Conservation (phyloP, 2,113 vertebrate genomes). For the Pandion haliaetus region DNA sequence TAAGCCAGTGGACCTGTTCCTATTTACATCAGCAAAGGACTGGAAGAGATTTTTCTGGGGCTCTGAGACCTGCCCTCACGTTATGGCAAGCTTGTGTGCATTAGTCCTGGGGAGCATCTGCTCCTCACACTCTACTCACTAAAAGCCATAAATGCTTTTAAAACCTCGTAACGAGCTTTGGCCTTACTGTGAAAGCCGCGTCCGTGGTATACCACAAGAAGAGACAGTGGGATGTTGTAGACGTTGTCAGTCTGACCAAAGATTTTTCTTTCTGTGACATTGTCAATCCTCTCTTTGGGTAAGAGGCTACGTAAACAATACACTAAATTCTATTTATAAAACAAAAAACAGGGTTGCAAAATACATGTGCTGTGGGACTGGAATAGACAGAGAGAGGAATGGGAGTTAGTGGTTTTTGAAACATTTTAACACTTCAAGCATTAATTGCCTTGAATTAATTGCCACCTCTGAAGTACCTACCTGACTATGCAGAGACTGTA, state of each 20-base stretch:
- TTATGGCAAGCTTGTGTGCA: not conserved
- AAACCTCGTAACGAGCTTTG: not conserved
- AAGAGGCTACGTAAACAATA: not conserved
- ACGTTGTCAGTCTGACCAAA: constrained; percentile 31
- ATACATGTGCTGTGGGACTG: not conserved
- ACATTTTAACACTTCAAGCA: not conserved
- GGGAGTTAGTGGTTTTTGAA: not conserved
- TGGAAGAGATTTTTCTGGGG: not conserved
- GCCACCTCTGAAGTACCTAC: not conserved
- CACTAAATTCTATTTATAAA: not conserved
- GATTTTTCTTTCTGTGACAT: not conserved
- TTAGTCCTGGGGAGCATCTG: constrained; percentile 7
- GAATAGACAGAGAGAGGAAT: not conserved
- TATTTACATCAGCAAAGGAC: not conserved
- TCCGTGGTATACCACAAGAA: constrained; percentile 18
- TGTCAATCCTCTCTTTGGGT: not conserved
- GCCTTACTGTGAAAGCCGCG: not conserved
- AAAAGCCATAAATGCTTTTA: not conserved
- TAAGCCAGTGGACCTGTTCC: not conserved
- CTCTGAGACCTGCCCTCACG: not conserved
- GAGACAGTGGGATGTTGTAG: constrained; percentile 11
- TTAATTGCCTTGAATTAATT: not conserved
- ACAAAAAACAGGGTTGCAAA: not conserved
- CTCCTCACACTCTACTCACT: not conserved
- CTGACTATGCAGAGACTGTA: not conserved